phyloP scores from a whole-genome alignment of 2,888 invertebrate genomes.

The Cantharis rufa region DNA sequence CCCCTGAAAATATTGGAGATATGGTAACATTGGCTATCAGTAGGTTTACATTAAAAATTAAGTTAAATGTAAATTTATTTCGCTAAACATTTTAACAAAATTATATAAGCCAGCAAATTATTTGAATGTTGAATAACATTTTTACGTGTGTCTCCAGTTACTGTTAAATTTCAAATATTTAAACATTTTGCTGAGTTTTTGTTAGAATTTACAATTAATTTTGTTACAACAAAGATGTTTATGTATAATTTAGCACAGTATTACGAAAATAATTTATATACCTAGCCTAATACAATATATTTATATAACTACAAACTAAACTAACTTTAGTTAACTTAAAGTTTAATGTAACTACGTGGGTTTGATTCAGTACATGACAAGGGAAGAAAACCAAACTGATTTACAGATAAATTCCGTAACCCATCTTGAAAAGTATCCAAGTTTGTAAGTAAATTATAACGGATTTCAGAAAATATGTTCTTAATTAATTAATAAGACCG shows the following conservation, averaged over 20 bases:
- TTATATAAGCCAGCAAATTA: no score
- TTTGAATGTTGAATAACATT: no score
- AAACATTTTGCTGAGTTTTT: no score
- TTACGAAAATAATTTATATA: neutral
- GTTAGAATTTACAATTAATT: no score
- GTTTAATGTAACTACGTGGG: conserved; percentile 10
- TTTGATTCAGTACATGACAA: conserved; percentile 13
- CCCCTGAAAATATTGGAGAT: no score
- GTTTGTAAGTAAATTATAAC: neutral
- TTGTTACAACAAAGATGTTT: neutral
- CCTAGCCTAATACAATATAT: neutral
- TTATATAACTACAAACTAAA: conserved; percentile 2
- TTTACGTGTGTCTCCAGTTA: no score
- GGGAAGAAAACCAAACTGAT: conserved; percentile 12
- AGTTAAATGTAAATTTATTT: no score
- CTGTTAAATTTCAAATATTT: no score
- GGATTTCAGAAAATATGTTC: neutral
- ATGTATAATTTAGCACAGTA: neutral
- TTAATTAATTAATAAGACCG: neutral
- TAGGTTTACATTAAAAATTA: no score
- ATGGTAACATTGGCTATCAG: no score
- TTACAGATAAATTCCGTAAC: conserved; percentile 1
- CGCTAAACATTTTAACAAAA: no score
- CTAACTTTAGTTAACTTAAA: conserved; percentile 9
- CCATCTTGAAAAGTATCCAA: neutral